Percentiles rank a stretch among this genome's conserved stretches.
These are phyloP conservation scores for Chironomus riparius DNA, from an alignment of 2,888 invertebrate species.

Conservation along the genomic window DNA sequence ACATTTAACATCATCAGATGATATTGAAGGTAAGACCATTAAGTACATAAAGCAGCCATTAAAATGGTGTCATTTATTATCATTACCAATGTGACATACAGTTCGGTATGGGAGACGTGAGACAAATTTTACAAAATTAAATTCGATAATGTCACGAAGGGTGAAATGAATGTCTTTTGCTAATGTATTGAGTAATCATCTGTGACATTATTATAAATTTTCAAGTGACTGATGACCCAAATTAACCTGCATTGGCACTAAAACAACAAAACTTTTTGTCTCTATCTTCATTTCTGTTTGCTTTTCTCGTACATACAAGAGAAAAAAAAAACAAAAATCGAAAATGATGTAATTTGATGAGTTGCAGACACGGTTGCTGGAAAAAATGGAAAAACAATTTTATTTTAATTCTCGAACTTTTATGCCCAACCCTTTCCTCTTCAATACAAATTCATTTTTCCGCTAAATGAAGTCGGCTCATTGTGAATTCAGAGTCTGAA, in stretches of 20 bases:
- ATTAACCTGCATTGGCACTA: not conserved
- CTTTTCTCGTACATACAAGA: not conserved
- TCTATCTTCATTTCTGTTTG: not conserved
- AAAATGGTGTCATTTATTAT: not conserved
- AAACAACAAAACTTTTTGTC: not conserved
- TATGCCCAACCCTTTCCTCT: not conserved
- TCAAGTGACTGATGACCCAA: not conserved
- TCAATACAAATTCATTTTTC: not conserved
- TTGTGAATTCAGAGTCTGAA: too few species aligned
- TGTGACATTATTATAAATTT: not conserved
- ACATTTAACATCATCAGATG: not conserved
- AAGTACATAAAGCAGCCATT: not conserved
- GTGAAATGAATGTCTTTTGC: too few species aligned
- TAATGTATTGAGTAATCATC: not conserved
- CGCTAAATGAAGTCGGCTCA: not conserved
- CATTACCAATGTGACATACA: too few species aligned
- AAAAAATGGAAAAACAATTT: not conserved
- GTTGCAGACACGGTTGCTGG: not conserved
- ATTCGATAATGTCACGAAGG: not conserved
- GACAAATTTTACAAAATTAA: not conserved
- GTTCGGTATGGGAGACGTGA: not conserved
- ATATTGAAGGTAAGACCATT: slow-evolving; percentile 26
- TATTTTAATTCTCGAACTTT: not conserved
- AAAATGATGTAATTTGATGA: not conserved
- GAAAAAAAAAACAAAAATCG: not conserved